These are phyloP conservation scores for Nanorana parkeri DNA, from an alignment of 2,113 vertebrate genomes.

Conservation along the genomic window DNA sequence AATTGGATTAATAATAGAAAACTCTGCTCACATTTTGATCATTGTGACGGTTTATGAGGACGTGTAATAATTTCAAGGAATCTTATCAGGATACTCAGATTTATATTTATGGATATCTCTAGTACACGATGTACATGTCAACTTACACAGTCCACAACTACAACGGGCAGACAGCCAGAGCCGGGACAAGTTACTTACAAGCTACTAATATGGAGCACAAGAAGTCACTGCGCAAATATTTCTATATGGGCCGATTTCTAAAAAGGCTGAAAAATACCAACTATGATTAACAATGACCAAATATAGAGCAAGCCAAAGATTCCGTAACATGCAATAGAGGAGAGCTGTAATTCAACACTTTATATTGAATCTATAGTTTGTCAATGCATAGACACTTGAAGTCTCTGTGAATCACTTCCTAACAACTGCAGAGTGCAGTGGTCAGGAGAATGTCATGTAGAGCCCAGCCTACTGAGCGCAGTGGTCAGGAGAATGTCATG, in stretches of 20 bases:
- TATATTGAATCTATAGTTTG: too few species aligned
- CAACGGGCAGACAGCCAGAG: constrained; percentile 6
- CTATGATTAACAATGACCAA: neutral
- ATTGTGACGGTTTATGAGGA: too few species aligned
- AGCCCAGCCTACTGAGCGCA: too few species aligned
- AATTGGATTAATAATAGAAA: too few species aligned
- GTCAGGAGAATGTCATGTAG: too few species aligned
- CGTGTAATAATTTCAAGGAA: neutral
- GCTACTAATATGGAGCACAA: neutral
- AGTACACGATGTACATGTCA: constrained; percentile 17
- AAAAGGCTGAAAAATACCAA: neutral
- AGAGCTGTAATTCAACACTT: too few species aligned
- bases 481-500: too few species aligned
- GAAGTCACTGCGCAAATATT: neutral
- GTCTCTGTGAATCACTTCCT: too few species aligned
- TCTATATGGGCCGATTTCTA: neutral
- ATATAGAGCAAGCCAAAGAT: neutral
- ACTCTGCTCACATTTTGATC: too few species aligned
- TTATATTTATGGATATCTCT: neutral
- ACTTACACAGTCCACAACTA: constrained; percentile 27
- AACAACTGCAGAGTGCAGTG: too few species aligned
- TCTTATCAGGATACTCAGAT: constrained; percentile 3
- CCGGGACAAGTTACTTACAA: constrained; percentile 14
- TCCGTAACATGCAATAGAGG: too few species aligned
- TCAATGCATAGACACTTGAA: too few species aligned